Evolutionary conservation across 2,888 invertebrate species (phyloP).

Genomic region (Oasisia sp.): DNA sequence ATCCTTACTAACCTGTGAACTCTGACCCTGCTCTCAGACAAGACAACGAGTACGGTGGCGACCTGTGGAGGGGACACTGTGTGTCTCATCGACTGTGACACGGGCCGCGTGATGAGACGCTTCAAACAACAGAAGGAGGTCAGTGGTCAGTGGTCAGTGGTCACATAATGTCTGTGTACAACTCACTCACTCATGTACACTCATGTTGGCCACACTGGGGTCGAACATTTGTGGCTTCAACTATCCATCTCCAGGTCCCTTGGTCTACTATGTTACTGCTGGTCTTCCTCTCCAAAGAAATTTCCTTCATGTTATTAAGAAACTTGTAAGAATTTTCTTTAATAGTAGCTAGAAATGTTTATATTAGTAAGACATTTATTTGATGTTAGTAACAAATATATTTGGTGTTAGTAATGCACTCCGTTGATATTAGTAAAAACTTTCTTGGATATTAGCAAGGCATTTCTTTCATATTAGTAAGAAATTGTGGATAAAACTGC

Average conservation of each 20-base stretch:
- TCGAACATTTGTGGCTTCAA: no score
- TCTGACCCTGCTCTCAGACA: conserved; percentile 45
- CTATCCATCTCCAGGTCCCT: no score
- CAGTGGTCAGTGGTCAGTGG: conserved; percentile 37
- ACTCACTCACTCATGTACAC: neutral
- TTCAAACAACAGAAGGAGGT: conserved; percentile 58
- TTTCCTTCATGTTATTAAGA: no score
- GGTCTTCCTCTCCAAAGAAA: no score
- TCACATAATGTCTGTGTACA: neutral
- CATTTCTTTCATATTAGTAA: neutral
- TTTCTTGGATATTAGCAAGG: neutral
- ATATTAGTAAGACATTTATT: no score
- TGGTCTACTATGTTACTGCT: no score
- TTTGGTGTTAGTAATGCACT: no score
- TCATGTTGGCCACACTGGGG: no score
- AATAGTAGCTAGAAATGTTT: no score
- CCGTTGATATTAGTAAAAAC: no score
- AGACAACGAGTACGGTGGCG: conserved; percentile 65
- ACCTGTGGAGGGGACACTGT: conserved; percentile 69
- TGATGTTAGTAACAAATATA: no score
- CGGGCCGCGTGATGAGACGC: conserved; percentile 65
- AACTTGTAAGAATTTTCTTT: no score
- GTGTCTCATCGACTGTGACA: conserved; percentile 67
- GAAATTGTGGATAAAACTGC: neutral
- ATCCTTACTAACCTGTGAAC: neutral